A percentile compares a stretch with the other conserved stretches of the same genome.
Conservation (phyloP, 1,140 invertebrate genomes). For the Sycobia sp. region DNA sequence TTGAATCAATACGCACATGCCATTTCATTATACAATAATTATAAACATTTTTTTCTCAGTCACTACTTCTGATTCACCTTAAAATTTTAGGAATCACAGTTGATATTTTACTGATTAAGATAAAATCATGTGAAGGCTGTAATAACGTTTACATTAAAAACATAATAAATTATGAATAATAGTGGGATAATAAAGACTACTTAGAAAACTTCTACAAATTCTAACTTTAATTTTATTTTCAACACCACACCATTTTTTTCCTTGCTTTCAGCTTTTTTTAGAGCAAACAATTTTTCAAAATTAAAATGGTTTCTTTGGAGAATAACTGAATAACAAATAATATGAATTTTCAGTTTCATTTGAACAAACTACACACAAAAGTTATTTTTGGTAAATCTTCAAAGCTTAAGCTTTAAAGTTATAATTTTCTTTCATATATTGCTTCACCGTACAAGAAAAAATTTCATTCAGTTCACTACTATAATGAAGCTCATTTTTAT, state of each 20-base stretch:
- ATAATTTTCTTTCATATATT: conserved; percentile 13
- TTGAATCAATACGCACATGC: conserved; percentile 20
- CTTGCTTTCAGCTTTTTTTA: conserved; percentile 10
- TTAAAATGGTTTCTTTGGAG: conserved; percentile 24
- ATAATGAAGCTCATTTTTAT: conserved; percentile 14
- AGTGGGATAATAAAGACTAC: conserved; percentile 2
- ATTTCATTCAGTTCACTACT: conserved; percentile 9
- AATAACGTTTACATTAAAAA: conserved; percentile 21
- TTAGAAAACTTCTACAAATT: not conserved
- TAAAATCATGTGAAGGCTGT: conserved; percentile 19
- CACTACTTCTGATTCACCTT: conserved; percentile 27
- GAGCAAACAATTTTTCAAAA: conserved; percentile 12
- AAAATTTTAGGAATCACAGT: conserved; percentile 36
- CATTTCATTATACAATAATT: conserved; percentile 36
- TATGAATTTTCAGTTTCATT: conserved; percentile 1
- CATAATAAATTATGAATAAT: conserved; percentile 24
- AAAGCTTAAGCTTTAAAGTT: conserved; percentile 19
- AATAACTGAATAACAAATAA: conserved; percentile 16
- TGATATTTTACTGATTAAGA: conserved; percentile 29
- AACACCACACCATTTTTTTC: conserved; percentile 12
- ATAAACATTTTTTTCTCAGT: conserved; percentile 23
- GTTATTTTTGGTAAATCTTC: conserved; percentile 27
- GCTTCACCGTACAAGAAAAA: conserved; percentile 22
- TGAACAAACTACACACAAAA: conserved; percentile 11
- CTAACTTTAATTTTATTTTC: conserved; percentile 10